These are phyloP conservation scores for Polypedilum pembai DNA, from an alignment of 1,140 invertebrate species.

Conservation along the genomic window DNA sequence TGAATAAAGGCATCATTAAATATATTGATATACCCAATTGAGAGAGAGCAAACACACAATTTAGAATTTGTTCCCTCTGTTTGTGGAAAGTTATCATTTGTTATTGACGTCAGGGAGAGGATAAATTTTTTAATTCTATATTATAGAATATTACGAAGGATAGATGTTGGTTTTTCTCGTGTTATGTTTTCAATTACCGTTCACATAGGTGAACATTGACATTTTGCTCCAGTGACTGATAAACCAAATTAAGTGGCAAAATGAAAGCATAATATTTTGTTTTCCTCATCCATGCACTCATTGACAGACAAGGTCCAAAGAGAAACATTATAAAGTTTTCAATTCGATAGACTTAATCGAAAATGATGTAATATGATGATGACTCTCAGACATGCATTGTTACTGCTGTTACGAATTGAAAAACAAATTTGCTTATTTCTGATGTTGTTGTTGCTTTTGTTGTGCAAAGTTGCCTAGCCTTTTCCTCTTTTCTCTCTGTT, in stretches of 20 bases:
- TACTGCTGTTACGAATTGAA: neutral
- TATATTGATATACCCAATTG: too few species aligned
- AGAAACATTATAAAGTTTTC: neutral
- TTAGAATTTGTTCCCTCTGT: too few species aligned
- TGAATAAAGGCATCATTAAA: too few species aligned
- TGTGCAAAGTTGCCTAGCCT: neutral
- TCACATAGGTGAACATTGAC: neutral
- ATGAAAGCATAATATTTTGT: neutral
- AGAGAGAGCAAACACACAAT: too few species aligned
- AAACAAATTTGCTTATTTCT: neutral
- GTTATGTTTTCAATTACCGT: too few species aligned
- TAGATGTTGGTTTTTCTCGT: neutral
- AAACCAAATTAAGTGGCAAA: neutral
- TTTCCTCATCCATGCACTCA: neutral
- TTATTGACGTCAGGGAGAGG: too few species aligned
- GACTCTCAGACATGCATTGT: neutral
- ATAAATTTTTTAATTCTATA: too few species aligned
- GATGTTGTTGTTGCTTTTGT: too few species aligned
- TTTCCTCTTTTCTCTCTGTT: neutral
- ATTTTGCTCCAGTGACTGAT: constrained; percentile 1
- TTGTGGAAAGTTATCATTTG: too few species aligned
- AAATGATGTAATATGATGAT: constrained; percentile 8
- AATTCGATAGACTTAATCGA: neutral
- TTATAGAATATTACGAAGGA: neutral
- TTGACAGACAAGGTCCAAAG: neutral